Evolutionary conservation across 2,888 invertebrate genomes (phyloP), one percentile per base, ranked within the genome.

Genomic region (Philereme vetulata): DNA sequence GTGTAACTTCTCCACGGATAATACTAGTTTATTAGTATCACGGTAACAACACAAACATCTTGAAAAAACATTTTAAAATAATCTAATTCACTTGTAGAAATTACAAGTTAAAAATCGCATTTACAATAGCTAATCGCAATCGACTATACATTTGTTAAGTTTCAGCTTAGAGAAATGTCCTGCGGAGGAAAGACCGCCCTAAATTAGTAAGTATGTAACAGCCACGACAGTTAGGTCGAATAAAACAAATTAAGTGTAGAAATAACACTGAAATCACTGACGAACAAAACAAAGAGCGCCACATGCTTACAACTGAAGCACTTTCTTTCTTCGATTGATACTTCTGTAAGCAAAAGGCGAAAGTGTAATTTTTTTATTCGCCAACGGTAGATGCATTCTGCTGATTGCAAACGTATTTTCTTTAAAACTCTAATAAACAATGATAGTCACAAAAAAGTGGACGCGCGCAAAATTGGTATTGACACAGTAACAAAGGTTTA

Each of bases 151-250:
- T 1, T 40, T 40, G 40, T 9, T 34, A 42, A 34, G 33, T 3
- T 7, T 49, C 21, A 42, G 21, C 21, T 47, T 33, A 45, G 36
- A 45, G 4, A 53, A 38, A 42, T 33, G 9, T 46, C 9, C 48
- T 43, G 48, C 36, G 7, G n/a, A 44, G n/a, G 42, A 44, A 7
- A 33, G 32, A 9, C 46, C 6, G 35, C 11, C 21, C 44, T n/a
- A 50, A 11, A 38, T 4, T 36, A 33, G 48, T 48, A 42, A 48
- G 21, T 48, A 46, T 40, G 33, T 50, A 53, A 49, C 45, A 44
- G 36, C 48, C 52, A 33, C 10, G 44, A 53, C 33, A 4, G 2
- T 11, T 10, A 36, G 10, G 43, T 32, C 43, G 7, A n/a, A 43
- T 36, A 46, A 21, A 21, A 21, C 5, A 47, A 55, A 36, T 36